These are phyloP conservation scores for Stichopus chloronotus DNA, from an alignment of 35 echinoderm and acorn worm species.

Conservation along the genomic window DNA sequence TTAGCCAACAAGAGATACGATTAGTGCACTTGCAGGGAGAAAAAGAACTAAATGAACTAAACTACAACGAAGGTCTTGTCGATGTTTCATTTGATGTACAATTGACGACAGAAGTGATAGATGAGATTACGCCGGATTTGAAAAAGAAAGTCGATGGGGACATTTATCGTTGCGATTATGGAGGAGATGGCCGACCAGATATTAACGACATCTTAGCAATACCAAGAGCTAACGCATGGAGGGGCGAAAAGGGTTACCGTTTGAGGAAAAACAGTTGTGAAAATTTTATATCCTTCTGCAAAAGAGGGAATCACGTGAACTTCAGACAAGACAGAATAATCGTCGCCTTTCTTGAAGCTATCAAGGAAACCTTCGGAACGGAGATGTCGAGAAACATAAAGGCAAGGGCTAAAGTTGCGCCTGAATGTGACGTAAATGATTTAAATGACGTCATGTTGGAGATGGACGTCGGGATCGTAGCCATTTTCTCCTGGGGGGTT, in stretches of 20 bases:
- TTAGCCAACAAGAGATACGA: background rate
- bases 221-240: slow-evolving; percentile 4
- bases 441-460: background rate
- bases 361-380: background rate
- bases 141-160: background rate
- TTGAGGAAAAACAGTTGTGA: background rate
- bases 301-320: background rate
- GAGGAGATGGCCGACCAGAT: background rate
- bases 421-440: background rate
- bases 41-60: too few species aligned
- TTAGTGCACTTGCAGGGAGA: slow-evolving; percentile 24
- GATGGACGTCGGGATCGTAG: background rate
- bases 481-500: background rate
- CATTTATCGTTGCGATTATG: background rate
- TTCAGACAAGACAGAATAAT: background rate
- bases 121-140: background rate
- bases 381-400: background rate
- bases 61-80: background rate
- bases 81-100: background rate
- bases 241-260: slow-evolving; percentile 5
- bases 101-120: slow-evolving; percentile 2
- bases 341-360: background rate
- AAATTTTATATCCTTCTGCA: background rate
- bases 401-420: background rate
- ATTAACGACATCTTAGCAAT: background rate